A percentile compares a stretch with the other conserved stretches of the same genome.
These are phyloP conservation scores for Oscheius onirici DNA, from an alignment of 2,888 invertebrate genomes.

Conservation along the genomic window DNA sequence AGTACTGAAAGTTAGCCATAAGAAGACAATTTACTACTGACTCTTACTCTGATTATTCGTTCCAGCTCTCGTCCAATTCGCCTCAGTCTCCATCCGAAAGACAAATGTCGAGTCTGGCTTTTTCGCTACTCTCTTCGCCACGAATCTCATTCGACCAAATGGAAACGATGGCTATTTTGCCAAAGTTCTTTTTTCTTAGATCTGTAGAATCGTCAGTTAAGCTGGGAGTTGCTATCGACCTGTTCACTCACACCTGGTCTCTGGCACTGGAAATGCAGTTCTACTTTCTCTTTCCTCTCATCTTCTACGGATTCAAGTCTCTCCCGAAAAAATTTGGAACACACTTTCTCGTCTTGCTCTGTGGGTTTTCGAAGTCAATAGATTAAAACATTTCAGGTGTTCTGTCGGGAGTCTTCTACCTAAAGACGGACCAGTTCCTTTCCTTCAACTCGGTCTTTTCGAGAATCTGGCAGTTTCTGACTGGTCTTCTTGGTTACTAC, in stretches of 20 bases:
- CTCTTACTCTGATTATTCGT: no score
- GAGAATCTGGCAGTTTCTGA: slow-evolving; percentile 11
- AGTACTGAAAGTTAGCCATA: no score
- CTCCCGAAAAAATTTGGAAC: neutral
- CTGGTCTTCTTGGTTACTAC: neutral
- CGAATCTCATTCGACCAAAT: slow-evolving; percentile 4
- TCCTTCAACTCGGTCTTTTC: slow-evolving; percentile 13
- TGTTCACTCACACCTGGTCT: slow-evolving; percentile 14
- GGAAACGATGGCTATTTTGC: neutral
- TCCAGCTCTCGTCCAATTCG: neutral
- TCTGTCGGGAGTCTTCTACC: neutral
- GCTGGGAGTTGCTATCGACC: neutral
- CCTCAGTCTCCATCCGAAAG: neutral
- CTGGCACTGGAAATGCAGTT: slow-evolving; percentile 1
- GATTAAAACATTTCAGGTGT: neutral
- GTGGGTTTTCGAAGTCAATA: neutral
- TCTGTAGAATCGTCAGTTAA: neutral
- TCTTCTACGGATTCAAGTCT: neutral
- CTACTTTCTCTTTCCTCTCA: slow-evolving; percentile 6
- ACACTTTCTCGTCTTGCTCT: neutral
- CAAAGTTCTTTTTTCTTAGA: neutral
- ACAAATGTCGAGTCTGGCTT: neutral
- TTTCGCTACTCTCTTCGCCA: neutral
- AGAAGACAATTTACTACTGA: no score
- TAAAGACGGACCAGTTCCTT: neutral